Evolutionary conservation across 2,888 invertebrate genomes (phyloP), one percentile per base, ranked within the genome.

Genomic region (Pherbina coryleti): DNA sequence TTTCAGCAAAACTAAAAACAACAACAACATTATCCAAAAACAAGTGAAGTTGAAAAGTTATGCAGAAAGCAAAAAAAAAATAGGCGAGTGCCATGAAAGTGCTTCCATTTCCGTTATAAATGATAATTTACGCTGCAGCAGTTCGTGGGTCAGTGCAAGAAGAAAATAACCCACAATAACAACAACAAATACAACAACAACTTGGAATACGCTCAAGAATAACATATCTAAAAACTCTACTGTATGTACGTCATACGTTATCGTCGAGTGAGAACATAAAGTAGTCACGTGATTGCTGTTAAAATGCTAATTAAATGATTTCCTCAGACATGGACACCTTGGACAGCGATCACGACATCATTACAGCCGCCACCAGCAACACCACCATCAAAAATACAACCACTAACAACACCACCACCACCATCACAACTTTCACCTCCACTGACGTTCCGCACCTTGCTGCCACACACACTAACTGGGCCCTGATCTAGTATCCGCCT

Each of bases 301-400:
- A 60, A 75, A 75, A 75, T 75, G 75, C 67, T 75, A 75, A 75
- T 75, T 75, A 75, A 75, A 75, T 66, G 75, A 67, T 67, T 75
- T 66, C 44, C 37, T 67, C 31, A 67, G 67, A 67, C 67, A 37
- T 22, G 67, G 67, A 67, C 67, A 67, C 67, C 37, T 66, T 66
- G 66, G 5, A 19, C 14, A 34, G 3, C 17, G 5, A 37, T 5
- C 3, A 31, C 31, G 31, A 37, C 37, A 44, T 2, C 44, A n/a
- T n/a, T n/a, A n/a, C n/a, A n/a, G 8, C 5, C 8, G 37, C 37
- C 37, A 37, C 37, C 5, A 37, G 37, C 37, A 37, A 8, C 37
- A 37, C 8, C 37, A 8, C 14, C 31, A 31, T 4, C 31, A 31
- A 3, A 3, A 31, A 3, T 5, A 44, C 44, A 1, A 44, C 44